Base-by-base conservation (phyloP, 2,113 vertebrate species). In the Dascyllus trimaculatus region DNA sequence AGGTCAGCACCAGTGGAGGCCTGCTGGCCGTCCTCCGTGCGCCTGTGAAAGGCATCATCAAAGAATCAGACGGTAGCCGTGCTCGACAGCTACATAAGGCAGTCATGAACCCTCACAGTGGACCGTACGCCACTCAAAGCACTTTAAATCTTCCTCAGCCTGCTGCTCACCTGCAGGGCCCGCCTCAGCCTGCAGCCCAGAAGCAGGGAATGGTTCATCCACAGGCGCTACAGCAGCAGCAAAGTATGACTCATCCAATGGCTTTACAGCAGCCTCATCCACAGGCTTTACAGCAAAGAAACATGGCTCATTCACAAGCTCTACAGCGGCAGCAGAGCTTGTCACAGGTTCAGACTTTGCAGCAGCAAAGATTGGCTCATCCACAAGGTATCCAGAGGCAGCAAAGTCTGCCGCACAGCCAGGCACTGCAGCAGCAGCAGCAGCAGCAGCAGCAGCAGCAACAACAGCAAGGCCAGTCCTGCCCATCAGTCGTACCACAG, bases 21-120 rank as follows among this genome's bases (percentile, higher is more conserved):
- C 96, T 99, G 56, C 95, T 99, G 88, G 97, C 98, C 54, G 97
- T 99, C 86, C 97, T 99, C 80, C 96, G 96, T 67, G 94, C 95
- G 40, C 96, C 98, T 73, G 92, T 93, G 54, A 99, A 97, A 95
- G 95, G 96, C 60, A 84, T 97, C 64, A 43, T 98, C 94, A 99
- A 98, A 91, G 96, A 97, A 91, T 96, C 95, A 60, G 95, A 96
- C 95, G 95, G 96, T 81, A 96, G 95, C 53, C 96, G 96, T 48
- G 71, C 93, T 26, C 96, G 95, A 26, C 94, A 96, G 81, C 94
- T 96, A 89, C 95, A 96, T 0, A 96, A 97, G 81, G 94, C 95
- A 82, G 93, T 95, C 94, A 99, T 99, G 97, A 98, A 98, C 84
- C 96, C 96, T 89, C 96, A 97, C 59, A 94, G 95, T 35, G 94